Conservation (phyloP, 2,113 vertebrate genomes). For the Eubucco bourcierii region DNA sequence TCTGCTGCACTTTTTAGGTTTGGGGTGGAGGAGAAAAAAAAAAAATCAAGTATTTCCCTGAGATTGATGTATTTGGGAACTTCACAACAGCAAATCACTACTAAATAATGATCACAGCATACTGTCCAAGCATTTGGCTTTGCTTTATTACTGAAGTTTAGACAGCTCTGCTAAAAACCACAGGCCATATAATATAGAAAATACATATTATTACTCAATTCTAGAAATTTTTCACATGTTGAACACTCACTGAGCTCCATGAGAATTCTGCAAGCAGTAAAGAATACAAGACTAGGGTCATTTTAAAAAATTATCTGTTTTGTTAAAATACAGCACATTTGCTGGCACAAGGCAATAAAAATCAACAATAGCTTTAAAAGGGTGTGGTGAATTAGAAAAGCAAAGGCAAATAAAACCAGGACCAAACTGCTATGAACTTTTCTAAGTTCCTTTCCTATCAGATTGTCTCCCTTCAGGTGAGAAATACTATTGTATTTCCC, state of each 20-base stretch:
- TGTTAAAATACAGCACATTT: not conserved
- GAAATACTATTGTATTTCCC: not conserved
- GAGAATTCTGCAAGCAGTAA: not conserved
- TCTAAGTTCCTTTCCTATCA: not conserved
- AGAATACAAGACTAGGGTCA: not conserved
- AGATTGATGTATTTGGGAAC: not conserved
- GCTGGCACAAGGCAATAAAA: not conserved
- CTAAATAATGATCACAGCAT: not conserved
- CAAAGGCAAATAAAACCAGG: constrained; percentile 2
- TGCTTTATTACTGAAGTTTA: not conserved
- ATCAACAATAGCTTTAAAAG: not conserved
- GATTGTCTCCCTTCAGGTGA: not conserved
- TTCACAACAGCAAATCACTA: not conserved
- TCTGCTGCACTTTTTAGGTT: not conserved
- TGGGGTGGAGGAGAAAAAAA: not conserved
- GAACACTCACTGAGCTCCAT: not conserved
- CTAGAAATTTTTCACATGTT: not conserved
- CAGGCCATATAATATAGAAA: rapidly evolving
- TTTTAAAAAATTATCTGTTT: not conserved
- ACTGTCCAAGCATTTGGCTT: not conserved
- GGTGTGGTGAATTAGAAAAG: not conserved
- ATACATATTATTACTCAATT: not conserved
- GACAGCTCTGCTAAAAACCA: not conserved
- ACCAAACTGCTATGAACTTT: not conserved
- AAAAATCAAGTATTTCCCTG: not conserved